Base-by-base conservation (phyloP, 2,113 vertebrate species). In the Chamaea fasciata region DNA sequence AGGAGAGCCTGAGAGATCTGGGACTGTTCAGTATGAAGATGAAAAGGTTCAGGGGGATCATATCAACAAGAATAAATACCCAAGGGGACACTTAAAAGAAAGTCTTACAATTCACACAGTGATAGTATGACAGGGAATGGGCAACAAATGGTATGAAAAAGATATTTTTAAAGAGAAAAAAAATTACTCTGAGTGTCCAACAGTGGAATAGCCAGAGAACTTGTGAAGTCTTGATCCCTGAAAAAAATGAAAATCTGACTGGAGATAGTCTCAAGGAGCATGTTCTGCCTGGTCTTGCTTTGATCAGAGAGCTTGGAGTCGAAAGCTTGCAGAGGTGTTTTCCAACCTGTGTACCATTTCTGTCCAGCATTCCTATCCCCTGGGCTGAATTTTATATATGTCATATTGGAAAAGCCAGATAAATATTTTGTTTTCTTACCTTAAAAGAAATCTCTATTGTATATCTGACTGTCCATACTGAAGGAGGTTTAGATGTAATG, bases 251-350 rank as follows among this genome's bases (percentile, higher is more conserved):
- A 74, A 53, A 63, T 31, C 4, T 73, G 15, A 9, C 30, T 47
- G 9, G 12, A 73, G 17, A 27, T 23, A 18, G 1, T 50, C 23
- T 6, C 46, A 15, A 23, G 4, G 35, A 60, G 41, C 2, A 2
- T 50, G 6, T 1, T 56, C 8, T 20, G 2, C 0, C 9, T 37
- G 20, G 8, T 3, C 2, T 18, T 65, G 22, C 8, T 62, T 67
- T 73, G 16, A 59, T 15, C 7, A 55, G 28, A 50, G 6, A 75
- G 9, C 13, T 68, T 77, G 33, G 4, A 47, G 4, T 9, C 52
- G 30, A 56, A 5, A 56, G 26, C 7, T 37, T n/a, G 7, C 14
- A 83, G 20, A 62, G 4, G 7, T n/a, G 6, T 12, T 76, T 68
- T 68, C 31, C 53, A 67, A 13, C 18, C 3, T 68, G 13, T 37